phyloP scores from a whole-genome alignment of 2,113 vertebrate species.

The Pterocles orientalis region DNA sequence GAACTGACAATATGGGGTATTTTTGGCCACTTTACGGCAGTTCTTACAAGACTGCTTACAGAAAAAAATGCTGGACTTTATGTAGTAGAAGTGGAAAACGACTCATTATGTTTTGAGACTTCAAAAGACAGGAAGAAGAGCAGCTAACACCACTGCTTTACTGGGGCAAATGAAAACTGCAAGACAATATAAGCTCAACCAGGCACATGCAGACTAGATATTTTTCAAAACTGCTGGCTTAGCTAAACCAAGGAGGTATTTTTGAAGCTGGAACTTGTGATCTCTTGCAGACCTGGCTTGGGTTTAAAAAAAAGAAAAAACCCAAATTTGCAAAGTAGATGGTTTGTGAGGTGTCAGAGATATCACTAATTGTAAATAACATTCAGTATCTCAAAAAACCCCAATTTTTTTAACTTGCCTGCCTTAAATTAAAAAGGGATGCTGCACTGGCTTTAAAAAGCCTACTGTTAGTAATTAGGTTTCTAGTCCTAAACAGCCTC shows the following conservation, averaged over 20 bases:
- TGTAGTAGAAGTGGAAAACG: neutral
- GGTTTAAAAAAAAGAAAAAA: neutral
- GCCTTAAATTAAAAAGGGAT: neutral
- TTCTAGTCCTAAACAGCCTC: conserved; percentile 40
- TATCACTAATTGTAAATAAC: neutral
- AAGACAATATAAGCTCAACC: neutral
- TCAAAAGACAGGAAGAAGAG: neutral
- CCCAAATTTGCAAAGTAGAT: neutral
- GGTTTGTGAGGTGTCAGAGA: neutral
- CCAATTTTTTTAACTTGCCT: neutral
- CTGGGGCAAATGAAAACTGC: neutral
- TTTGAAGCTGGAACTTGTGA: neutral
- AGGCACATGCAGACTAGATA: neutral
- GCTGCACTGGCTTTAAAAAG: neutral
- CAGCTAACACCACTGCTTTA: neutral
- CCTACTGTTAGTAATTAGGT: conserved; percentile 9
- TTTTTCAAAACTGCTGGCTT: neutral
- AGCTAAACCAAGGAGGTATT: neutral
- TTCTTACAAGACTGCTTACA: neutral
- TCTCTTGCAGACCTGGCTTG: neutral
- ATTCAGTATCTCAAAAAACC: neutral
- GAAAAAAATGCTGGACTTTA: neutral
- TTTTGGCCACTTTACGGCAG: neutral
- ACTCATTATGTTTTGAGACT: neutral
- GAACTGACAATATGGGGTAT: neutral